Percentiles rank a stretch among this genome's conserved stretches.
These are phyloP conservation scores for Yponomeuta malinellus DNA, from an alignment of 2,888 invertebrate genomes.

Conservation along the genomic window DNA sequence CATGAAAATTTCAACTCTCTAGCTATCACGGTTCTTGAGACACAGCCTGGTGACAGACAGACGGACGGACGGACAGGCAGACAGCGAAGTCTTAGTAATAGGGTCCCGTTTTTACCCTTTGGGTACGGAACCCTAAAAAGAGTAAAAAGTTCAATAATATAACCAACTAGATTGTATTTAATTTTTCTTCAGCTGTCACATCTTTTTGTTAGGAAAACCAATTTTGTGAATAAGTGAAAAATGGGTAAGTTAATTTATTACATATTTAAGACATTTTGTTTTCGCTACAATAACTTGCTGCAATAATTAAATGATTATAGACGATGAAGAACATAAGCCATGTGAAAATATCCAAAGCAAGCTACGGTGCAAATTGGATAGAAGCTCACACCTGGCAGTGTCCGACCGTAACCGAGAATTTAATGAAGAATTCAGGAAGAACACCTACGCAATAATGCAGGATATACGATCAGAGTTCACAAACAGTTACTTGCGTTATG, in stretches of 20 bases:
- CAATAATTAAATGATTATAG: background rate
- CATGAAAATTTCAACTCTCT: too few species aligned
- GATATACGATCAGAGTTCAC: conserved; percentile 54
- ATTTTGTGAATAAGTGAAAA: background rate
- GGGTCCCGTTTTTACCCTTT: too few species aligned
- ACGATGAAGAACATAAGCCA: conserved; percentile 23
- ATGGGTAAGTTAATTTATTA: background rate
- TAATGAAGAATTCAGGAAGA: conserved; percentile 22
- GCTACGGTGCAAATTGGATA: conserved; percentile 39
- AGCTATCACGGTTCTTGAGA: too few species aligned
- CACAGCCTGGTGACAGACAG: too few species aligned
- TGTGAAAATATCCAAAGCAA: conserved; percentile 45
- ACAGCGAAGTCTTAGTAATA: too few species aligned
- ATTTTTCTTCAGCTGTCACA: too few species aligned
- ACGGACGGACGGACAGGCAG: too few species aligned
- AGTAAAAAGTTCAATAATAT: too few species aligned
- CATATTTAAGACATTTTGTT: too few species aligned
- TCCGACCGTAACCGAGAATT: background rate
- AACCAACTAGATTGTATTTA: too few species aligned
- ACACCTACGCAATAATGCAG: conserved; percentile 59
- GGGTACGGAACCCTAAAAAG: too few species aligned
- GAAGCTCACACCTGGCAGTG: conserved; percentile 5
- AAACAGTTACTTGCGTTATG: conserved; percentile 47
- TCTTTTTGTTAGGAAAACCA: too few species aligned
- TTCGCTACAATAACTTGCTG: background rate